Evolutionary conservation across 2,113 vertebrate species (phyloP), one percentile per base, ranked within the genome.

Genomic region (Struthio camelus): DNA sequence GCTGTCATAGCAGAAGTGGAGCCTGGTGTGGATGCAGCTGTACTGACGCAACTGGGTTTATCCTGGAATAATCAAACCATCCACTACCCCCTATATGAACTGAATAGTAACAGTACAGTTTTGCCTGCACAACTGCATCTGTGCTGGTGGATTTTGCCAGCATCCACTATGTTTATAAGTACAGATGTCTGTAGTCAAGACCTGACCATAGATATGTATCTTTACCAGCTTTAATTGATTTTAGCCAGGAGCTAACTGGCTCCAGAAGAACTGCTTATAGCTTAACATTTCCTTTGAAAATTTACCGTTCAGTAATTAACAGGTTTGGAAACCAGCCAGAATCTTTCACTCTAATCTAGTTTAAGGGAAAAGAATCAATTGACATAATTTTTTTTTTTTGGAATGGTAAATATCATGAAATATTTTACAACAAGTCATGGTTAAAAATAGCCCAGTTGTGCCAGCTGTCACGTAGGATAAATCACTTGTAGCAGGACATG

Each of bases 241-340:
- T 96, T 95, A 97, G 78, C 93, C 95, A 89, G 93, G 69, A 96
- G 96, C 91, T 95, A 93, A 96, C 88, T 76, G 94, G 79, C 83
- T 97, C 72, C 90, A 92, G 87, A 94, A 95, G 88, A 94, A 84
- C 85, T 94, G 93, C 95, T 95, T 97, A 96, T 89, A 97, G 95
- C 93, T 97, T 96, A 97, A 97, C 93, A 85, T 97, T 98, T 97
- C 93, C 97, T 94, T 92, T 94, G 95, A 95, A 97, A 96, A 96
- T 93, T 93, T 97, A 96, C 93, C 82, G 84, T 97, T 94, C 90
- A 93, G 93, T 97, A 97, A 98, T 97, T 98, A 98, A 96, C 96
- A 84, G 87, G 27, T 88, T 96, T 97, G 97, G 96, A 95, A 95
- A 89, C 92, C 80, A 91, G 95, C 97, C 97, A 97, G 88, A 91